Conservation (phyloP, 2,888 invertebrate genomes). For the Phalangium opilio region DNA sequence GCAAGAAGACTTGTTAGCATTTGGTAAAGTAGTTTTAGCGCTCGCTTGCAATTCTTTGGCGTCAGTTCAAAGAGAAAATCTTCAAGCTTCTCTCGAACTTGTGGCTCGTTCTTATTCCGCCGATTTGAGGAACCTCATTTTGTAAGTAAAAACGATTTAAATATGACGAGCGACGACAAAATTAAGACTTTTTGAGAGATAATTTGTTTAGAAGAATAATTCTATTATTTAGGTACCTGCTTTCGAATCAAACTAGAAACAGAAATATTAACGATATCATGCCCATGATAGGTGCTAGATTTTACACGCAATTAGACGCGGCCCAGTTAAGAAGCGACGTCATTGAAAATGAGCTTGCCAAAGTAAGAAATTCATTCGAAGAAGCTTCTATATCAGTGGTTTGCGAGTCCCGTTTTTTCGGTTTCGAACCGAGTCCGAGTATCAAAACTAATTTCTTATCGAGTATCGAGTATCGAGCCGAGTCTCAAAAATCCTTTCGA, state of each 20-base stretch:
- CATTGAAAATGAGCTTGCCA: constrained; percentile 74
- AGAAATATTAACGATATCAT: constrained; percentile 86
- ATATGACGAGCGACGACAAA: too few relatives aligned
- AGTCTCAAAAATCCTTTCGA: too few relatives aligned
- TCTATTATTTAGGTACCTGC: constrained; percentile 52
- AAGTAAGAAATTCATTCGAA: constrained; percentile 29
- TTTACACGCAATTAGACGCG: constrained; percentile 88
- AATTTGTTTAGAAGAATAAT: too few relatives aligned
- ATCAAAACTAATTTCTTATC: too few relatives aligned
- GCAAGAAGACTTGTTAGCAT: constrained; percentile 79
- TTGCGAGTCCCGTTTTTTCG: too few relatives aligned
- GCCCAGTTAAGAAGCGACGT: constrained; percentile 72
- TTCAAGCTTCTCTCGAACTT: constrained; percentile 72
- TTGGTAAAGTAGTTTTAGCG: constrained; percentile 78
- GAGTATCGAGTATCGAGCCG: too few relatives aligned
- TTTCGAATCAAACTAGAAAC: constrained; percentile 38
- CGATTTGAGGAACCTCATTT: constrained; percentile 83
- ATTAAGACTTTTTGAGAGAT: too few relatives aligned
- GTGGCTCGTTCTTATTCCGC: constrained; percentile 78
- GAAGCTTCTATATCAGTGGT: too few relatives aligned
- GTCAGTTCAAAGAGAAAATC: constrained; percentile 71
- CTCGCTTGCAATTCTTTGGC: constrained; percentile 83
- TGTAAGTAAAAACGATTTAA: constrained; percentile 44
- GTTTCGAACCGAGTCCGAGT: too few relatives aligned
- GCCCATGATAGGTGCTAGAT: constrained; percentile 96